These are phyloP conservation scores for Micropoecilia bifurca DNA, from an alignment of 2,797 vertebrate genomes.

Conservation along the genomic window DNA sequence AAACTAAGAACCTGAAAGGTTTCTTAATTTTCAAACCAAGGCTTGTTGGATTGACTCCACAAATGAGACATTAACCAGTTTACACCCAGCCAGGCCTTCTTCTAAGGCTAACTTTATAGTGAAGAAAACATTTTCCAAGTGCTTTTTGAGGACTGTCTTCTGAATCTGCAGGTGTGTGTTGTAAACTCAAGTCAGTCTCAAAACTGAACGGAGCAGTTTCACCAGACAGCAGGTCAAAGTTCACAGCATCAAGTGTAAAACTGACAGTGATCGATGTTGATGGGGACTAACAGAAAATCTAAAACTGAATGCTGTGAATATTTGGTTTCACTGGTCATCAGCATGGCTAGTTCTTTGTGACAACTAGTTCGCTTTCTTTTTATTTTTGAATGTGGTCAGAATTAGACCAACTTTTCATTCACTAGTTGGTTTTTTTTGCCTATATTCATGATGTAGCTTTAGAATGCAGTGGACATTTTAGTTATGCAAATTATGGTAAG, in stretches of 20 bases:
- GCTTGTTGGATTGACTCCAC: conserved; percentile 26
- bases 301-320: not conserved
- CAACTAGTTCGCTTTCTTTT: not conserved
- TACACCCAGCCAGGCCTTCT: not conserved
- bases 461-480: not conserved
- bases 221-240: not conserved
- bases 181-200: not conserved
- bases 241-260: not conserved
- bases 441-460: not conserved
- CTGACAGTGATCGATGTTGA: not conserved
- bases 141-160: not conserved
- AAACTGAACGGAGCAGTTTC: not conserved
- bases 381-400: not conserved
- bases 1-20: conserved; percentile 14
- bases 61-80: conserved; percentile 3
- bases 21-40: conserved; percentile 6
- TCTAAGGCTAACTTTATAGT: not conserved
- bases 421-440: not conserved
- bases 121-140: conserved; percentile 5
- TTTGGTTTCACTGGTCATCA: not conserved
- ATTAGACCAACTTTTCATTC: not conserved
- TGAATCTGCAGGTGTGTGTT: not conserved
- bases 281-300: not conserved
- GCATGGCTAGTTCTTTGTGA: not conserved
- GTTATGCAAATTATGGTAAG: not conserved